Conservation (phyloP, 1,140 invertebrate genomes). For the Drosophila ohnishii region DNA sequence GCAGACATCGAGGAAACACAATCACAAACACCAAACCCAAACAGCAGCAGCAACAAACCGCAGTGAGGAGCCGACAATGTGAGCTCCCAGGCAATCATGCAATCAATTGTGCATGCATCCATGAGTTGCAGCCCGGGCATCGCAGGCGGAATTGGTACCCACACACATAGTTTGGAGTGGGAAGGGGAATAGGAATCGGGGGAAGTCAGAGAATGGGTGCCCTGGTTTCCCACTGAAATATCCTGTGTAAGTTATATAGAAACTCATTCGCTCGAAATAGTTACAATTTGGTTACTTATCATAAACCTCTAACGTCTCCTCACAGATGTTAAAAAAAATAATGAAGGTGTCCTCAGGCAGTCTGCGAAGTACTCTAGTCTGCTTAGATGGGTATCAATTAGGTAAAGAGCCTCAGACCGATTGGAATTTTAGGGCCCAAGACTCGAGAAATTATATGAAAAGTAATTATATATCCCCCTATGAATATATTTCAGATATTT, state of each 20-base stretch:
- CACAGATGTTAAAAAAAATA: neutral
- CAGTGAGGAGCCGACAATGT: slow-evolving; percentile 25
- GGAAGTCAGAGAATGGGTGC: slow-evolving; percentile 29
- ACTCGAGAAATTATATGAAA: too few species aligned
- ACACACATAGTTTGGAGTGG: neutral
- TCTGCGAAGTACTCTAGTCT: neutral
- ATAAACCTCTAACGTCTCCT: neutral
- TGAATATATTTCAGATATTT: too few species aligned
- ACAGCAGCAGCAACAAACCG: slow-evolving; percentile 11
- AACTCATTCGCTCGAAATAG: slow-evolving; percentile 25
- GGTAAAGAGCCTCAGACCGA: neutral
- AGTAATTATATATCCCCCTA: too few species aligned
- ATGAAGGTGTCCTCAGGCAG: neutral
- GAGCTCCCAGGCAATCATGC: slow-evolving; percentile 62
- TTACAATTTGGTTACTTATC: slow-evolving; percentile 55
- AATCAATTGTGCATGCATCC: slow-evolving; percentile 75
- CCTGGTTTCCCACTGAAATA: slow-evolving; percentile 32
- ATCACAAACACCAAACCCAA: slow-evolving; percentile 14
- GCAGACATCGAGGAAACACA: slow-evolving; percentile 49
- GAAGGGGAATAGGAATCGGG: neutral
- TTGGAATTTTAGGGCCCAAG: neutral
- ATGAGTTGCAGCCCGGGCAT: slow-evolving; percentile 10
- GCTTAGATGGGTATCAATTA: too few species aligned
- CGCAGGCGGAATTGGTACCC: neutral
- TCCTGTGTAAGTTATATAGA: slow-evolving; percentile 32